phyloP scores from a whole-genome alignment of 2,888 invertebrate genomes.

The Linnaemya vulpina region DNA sequence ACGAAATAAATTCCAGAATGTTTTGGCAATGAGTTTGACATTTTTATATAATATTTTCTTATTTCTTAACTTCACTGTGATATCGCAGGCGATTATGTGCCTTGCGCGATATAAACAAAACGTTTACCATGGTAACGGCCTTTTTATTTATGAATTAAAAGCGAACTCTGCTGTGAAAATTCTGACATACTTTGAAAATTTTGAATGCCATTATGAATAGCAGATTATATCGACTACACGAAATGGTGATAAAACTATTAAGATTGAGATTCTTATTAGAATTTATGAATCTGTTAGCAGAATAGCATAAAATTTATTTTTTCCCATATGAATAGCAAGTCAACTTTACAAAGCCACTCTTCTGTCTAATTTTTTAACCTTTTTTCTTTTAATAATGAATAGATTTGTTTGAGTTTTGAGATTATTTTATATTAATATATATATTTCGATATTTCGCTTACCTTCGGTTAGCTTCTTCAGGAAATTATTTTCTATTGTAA shows the following conservation, averaged over 20 bases:
- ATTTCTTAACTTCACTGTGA: neutral
- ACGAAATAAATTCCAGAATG: constrained; percentile 80
- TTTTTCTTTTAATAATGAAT: too few relatives aligned
- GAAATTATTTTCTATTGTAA: too few relatives aligned
- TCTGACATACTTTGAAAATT: neutral
- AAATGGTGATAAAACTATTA: neutral
- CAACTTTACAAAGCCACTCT: too few relatives aligned
- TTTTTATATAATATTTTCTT: constrained; percentile 46
- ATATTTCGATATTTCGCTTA: too few relatives aligned
- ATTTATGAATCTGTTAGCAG: too few relatives aligned
- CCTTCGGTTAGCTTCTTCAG: too few relatives aligned
- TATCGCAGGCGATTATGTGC: neutral
- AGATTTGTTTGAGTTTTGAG: too few relatives aligned
- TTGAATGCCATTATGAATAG: neutral
- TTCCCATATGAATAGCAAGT: too few relatives aligned
- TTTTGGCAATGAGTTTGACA: constrained; percentile 76
- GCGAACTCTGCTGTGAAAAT: neutral
- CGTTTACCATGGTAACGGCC: constrained; percentile 52
- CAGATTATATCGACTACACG: neutral
- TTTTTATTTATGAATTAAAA: neutral
- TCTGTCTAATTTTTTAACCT: too few relatives aligned
- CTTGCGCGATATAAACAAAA: constrained; percentile 10
- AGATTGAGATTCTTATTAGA: too few relatives aligned
- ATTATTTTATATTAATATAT: too few relatives aligned
- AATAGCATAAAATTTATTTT: too few relatives aligned